Percentiles rank a stretch among this genome's conserved stretches.
These are phyloP conservation scores for Pasiphila rectangulata DNA, from an alignment of 2,888 invertebrate genomes.

Conservation along the genomic window DNA sequence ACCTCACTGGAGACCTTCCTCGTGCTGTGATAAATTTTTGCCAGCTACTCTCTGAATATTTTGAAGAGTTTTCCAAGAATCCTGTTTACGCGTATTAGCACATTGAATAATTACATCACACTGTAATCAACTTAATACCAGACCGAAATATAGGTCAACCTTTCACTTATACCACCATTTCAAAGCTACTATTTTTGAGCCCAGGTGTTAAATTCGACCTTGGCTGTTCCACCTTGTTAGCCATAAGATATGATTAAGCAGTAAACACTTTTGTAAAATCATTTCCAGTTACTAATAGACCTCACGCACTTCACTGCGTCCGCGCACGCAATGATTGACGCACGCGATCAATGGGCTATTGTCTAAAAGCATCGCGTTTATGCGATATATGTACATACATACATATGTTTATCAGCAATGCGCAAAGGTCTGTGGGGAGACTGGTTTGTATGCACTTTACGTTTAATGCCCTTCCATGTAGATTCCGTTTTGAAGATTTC, in stretches of 20 bases:
- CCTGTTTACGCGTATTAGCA: too few species aligned
- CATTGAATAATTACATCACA: too few species aligned
- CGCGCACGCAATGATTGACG: slow-evolving; percentile 40
- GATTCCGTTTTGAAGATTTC: slow-evolving; percentile 8
- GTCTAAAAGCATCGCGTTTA: slow-evolving; percentile 33
- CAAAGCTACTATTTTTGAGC: not conserved
- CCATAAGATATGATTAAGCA: slow-evolving; percentile 12
- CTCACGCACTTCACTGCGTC: slow-evolving; percentile 27
- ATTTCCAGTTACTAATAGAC: slow-evolving; percentile 15
- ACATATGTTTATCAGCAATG: slow-evolving; percentile 1
- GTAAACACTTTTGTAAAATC: slow-evolving; percentile 4
- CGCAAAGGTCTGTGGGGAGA: slow-evolving; percentile 17
- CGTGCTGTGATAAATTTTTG: too few species aligned
- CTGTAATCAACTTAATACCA: not conserved
- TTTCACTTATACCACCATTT: slow-evolving; percentile 6
- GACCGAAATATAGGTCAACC: not conserved
- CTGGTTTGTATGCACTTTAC: slow-evolving; percentile 18
- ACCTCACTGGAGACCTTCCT: too few species aligned
- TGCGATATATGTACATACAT: slow-evolving; percentile 14
- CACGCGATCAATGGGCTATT: slow-evolving; percentile 46
- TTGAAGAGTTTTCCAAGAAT: too few species aligned
- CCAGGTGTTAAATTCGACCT: slow-evolving; percentile 16
- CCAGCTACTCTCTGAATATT: too few species aligned
- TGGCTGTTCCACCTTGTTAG: slow-evolving; percentile 6
- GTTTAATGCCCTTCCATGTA: slow-evolving; percentile 3